Base-by-base conservation (phyloP, 2,888 invertebrate genomes). In the Crioceris asparagi region DNA sequence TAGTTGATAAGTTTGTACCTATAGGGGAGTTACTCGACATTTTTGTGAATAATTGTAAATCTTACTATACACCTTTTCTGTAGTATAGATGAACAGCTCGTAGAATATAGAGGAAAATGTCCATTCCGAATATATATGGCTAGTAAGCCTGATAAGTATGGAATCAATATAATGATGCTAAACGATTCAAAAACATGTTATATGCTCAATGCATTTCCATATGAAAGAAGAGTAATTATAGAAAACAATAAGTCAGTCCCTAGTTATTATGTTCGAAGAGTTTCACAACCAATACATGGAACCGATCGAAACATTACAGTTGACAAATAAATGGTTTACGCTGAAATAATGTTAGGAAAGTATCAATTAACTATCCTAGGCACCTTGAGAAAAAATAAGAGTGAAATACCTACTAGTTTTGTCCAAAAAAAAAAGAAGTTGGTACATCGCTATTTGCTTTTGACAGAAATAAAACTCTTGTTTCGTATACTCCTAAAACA, bases 401-500 rank as follows among this genome's bases (percentile, higher is more conserved):
- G 25, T 11, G 25, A 25, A 25, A 25, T 25, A 25, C 2, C 2
- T 25, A 25, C 25, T 25, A 12, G 11, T 12, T 25, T 25, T 12
- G 11, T 25, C 25, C n/a, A n/a, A 25, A 3, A 12, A 4, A 25
- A 4, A 25, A n/a, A 4, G 23, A 23, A 23, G 26, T 12, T 25
- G 35, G 35, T 17, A 21, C n/a, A 10, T 44, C 35, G 14, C 29
- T 33, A 29, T 43, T 44, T 37, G 42, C 35, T 29, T 45, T 40
- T 35, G 38, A 39, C 17, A 34, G 31, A 16, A 33, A 39, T 16
- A 44, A 41, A 32, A 42, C 41, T 39, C 23, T 46, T 17, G 40
- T 53, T 31, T 50, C 50, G 17, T 53, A 46, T 40, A 39, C 46
- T 8, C 53, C 53, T 35, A 40, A 46, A 39, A 18, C 26, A 42